Percentiles rank a stretch among this genome's conserved stretches.
Conservation (phyloP, 2,888 invertebrate genomes). For the Abscondita cerata region DNA sequence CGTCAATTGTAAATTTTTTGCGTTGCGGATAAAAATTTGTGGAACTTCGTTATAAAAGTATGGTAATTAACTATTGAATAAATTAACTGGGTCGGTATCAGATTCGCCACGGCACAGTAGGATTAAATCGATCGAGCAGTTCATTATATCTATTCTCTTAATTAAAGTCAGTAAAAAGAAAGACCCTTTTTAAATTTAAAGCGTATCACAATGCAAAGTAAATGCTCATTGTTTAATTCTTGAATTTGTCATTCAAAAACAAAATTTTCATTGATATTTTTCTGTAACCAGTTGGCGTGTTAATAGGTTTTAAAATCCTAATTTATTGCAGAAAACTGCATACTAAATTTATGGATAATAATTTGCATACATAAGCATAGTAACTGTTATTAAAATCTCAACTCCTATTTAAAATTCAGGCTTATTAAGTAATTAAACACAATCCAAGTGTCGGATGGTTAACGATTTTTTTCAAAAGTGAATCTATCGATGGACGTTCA, state of each 20-base stretch:
- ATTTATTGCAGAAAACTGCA: constrained; percentile 21
- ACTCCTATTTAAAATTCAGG: too few species aligned
- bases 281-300: constrained; percentile 1
- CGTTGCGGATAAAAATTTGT: constrained; percentile 35
- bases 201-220: constrained; percentile 19
- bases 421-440: too few species aligned
- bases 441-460: too few species aligned
- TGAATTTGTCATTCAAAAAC: constrained; percentile 5
- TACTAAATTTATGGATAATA: constrained; percentile 1
- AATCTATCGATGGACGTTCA: not conserved
- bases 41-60: constrained; percentile 46
- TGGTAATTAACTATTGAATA: constrained; percentile 56
- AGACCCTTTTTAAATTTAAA: constrained; percentile 39
- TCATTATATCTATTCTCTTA: constrained; percentile 56
- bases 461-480: not conserved
- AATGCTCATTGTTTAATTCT: constrained; percentile 23
- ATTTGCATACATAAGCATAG: constrained; percentile 5
- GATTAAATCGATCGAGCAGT: constrained; percentile 57
- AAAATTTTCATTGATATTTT: constrained; percentile 9
- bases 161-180: constrained; percentile 50
- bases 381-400: not conserved
- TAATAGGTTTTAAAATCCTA: constrained; percentile 2
- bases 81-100: constrained; percentile 55
- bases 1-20: constrained; percentile 18
- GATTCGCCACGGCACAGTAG: constrained; percentile 53